Evolutionary conservation across 2,797 vertebrate genomes (phyloP).

Genomic region (Catostomus latipinnis): DNA sequence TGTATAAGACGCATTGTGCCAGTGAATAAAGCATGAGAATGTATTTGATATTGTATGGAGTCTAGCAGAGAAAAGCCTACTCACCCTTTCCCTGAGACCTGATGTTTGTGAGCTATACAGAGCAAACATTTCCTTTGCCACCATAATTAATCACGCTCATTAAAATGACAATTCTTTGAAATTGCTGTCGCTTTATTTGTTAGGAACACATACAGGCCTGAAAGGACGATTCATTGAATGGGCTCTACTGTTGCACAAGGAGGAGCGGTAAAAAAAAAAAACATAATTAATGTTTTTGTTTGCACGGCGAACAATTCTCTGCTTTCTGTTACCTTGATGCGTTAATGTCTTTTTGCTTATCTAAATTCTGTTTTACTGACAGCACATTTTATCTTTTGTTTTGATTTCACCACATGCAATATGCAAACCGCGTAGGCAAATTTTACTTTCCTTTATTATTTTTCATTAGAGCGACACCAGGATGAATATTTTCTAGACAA

Average conservation of each 20-base stretch:
- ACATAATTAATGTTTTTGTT: constrained; percentile 70
- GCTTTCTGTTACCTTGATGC: constrained; percentile 67
- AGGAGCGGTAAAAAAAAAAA: constrained; percentile 47
- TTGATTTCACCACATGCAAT: constrained; percentile 56
- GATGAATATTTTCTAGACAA: constrained; percentile 61
- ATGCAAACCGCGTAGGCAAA: constrained; percentile 57
- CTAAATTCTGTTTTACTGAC: constrained; percentile 55
- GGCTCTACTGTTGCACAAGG: constrained; percentile 26
- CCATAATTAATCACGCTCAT: constrained; percentile 65
- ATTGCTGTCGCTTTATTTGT: constrained; percentile 57
- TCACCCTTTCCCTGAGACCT: constrained; percentile 23
- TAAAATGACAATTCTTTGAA: constrained; percentile 67
- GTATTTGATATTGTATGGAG: constrained; percentile 40
- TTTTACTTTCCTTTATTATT: constrained; percentile 54
- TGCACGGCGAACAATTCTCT: constrained; percentile 55
- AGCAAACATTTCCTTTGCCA: constrained; percentile 41
- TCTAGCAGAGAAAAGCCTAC: neutral
- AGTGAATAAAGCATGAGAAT: constrained; percentile 44
- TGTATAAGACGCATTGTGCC: constrained; percentile 30
- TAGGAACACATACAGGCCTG: constrained; percentile 45
- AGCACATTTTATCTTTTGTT: constrained; percentile 62
- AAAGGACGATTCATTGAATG: constrained; percentile 62
- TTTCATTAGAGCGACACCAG: constrained; percentile 35
- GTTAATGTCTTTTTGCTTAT: constrained; percentile 68
- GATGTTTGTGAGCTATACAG: constrained; percentile 34